Evolutionary conservation across 2,113 vertebrate species (phyloP).

Genomic region (Mixornis gularis): DNA sequence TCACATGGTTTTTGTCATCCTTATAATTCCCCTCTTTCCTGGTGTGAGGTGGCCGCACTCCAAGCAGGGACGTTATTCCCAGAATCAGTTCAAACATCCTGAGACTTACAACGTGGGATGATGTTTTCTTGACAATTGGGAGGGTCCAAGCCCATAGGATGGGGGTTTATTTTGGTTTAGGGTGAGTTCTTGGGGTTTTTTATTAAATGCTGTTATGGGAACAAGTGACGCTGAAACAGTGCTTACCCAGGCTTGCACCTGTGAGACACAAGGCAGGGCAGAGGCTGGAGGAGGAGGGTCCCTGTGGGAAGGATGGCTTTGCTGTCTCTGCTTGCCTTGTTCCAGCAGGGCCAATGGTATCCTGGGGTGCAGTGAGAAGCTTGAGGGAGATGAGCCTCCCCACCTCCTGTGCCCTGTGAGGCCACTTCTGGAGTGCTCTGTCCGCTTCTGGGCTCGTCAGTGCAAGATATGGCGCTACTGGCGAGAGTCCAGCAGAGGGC

Average conservation of each 20-base stretch:
- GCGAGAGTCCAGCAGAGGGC: background rate
- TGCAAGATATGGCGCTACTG: background rate
- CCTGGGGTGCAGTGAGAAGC: background rate
- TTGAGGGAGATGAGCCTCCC: background rate
- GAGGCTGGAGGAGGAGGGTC: background rate
- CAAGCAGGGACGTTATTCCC: background rate
- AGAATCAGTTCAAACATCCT: background rate
- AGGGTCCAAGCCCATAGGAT: rapidly evolving
- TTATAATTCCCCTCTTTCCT: rapidly evolving
- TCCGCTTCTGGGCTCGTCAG: no score
- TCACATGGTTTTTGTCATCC: rapidly evolving
- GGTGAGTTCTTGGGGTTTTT: background rate
- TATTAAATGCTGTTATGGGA: background rate
- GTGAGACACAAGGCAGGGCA: background rate
- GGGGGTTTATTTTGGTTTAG: background rate
- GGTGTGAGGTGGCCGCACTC: rapidly evolving
- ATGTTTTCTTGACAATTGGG: rapidly evolving
- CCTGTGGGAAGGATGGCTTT: rapidly evolving
- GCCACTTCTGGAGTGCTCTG: background rate
- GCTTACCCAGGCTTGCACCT: background rate
- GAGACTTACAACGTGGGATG: rapidly evolving
- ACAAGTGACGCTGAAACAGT: background rate
- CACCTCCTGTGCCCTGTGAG: background rate
- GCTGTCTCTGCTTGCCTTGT: background rate
- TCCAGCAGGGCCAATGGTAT: rapidly evolving